These are phyloP conservation scores for Andrena hattorfiana DNA, from an alignment of 2,888 invertebrate genomes.

Conservation along the genomic window DNA sequence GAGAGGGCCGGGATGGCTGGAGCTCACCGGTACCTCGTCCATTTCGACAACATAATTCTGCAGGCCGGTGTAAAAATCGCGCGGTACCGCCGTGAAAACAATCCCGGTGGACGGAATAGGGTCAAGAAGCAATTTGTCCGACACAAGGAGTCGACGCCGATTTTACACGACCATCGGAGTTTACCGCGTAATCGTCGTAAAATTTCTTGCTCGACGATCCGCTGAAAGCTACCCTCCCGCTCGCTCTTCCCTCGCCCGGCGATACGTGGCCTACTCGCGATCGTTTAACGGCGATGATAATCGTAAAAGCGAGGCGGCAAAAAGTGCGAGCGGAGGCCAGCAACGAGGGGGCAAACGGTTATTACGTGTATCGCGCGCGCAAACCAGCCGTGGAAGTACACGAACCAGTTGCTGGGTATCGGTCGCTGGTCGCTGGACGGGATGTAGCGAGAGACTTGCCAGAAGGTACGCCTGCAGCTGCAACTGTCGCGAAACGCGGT, in stretches of 20 bases:
- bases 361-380: constrained; percentile 59
- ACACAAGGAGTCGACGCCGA: constrained; percentile 9
- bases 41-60: not conserved
- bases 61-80: constrained; percentile 8
- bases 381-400: constrained; percentile 35
- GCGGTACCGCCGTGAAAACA: constrained; percentile 13
- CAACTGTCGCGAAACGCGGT: constrained; percentile 70
- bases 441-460: constrained; percentile 44
- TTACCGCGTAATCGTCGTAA: constrained; percentile 27
- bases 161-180: constrained; percentile 28
- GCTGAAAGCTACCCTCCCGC: not conserved
- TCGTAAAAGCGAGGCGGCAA: constrained; percentile 55
- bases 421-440: constrained; percentile 11
- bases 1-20: not conserved
- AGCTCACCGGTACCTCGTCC: not conserved
- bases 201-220: not conserved
- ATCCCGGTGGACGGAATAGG: not conserved
- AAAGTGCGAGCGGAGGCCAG: constrained; percentile 10
- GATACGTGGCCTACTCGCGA: constrained; percentile 5
- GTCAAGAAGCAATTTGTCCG: constrained; percentile 43
- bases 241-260: not conserved
- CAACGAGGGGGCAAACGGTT: constrained; percentile 49
- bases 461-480: constrained; percentile 65
- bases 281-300: constrained; percentile 39
- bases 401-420: constrained; percentile 53